A percentile compares a stretch with the other conserved stretches of the same genome.
These are phyloP conservation scores for Archips crataeganus DNA, from an alignment of 2,888 invertebrate species.

Conservation along the genomic window DNA sequence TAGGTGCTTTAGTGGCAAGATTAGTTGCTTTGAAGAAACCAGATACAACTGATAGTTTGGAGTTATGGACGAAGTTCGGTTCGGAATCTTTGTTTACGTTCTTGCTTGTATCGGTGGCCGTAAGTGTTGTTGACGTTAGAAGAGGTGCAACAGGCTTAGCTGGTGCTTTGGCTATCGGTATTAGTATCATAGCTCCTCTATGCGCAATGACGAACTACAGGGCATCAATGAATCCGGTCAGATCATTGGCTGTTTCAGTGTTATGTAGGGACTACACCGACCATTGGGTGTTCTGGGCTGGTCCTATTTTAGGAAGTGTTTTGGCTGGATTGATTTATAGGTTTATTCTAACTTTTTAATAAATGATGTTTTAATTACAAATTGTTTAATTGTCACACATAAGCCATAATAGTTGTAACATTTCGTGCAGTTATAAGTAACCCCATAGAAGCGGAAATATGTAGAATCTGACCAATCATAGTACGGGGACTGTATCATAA, in stretches of 20 bases:
- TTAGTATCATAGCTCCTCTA: constrained; percentile 52
- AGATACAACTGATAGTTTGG: not conserved
- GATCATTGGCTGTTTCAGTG: constrained; percentile 29
- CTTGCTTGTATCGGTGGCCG: constrained; percentile 50
- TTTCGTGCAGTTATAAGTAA: not conserved
- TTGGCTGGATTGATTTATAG: constrained; percentile 41
- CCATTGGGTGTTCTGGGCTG: constrained; percentile 55
- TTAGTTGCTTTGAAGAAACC: not conserved
- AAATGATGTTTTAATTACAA: not conserved
- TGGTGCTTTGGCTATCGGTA: constrained; percentile 52
- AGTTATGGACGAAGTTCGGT: not conserved
- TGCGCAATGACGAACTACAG: constrained; percentile 51
- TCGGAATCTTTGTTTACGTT: constrained; percentile 55
- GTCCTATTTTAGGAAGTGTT: constrained; percentile 51
- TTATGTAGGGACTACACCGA: constrained; percentile 32
- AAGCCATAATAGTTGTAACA: too few species aligned
- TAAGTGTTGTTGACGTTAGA: constrained; percentile 9
- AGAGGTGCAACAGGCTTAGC: constrained; percentile 32
- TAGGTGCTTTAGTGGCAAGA: constrained; percentile 46
- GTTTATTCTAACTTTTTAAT: constrained; percentile 3
- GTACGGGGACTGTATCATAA: too few species aligned
- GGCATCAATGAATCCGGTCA: constrained; percentile 52
- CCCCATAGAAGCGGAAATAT: too few species aligned
- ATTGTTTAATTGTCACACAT: too few species aligned
- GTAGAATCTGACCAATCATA: too few species aligned